Conservation (phyloP, 2,797 vertebrate genomes). For the Fundulus diaphanus region DNA sequence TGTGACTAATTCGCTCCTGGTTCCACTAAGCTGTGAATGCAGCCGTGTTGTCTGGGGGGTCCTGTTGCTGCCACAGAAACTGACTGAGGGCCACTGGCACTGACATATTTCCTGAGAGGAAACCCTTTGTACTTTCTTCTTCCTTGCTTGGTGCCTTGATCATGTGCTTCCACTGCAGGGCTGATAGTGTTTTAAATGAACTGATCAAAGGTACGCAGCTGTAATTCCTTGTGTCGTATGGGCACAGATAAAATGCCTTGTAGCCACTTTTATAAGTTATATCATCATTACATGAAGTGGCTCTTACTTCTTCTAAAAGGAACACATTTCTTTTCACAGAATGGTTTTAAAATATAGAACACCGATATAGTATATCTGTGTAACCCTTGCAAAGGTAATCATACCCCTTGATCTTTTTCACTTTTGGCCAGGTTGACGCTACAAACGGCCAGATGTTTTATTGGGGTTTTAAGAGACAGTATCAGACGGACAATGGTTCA, state of each 20-base stretch:
- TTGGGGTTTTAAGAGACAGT: conserved; percentile 10
- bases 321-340: conserved; percentile 2
- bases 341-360: conserved; percentile 45
- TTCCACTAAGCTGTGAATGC: neutral
- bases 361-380: neutral
- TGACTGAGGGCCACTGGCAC: conserved; percentile 30
- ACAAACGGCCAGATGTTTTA: neutral
- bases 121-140: conserved; percentile 65
- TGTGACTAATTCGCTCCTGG: conserved; percentile 14
- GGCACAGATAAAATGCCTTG: conserved; percentile 37
- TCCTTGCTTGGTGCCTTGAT: conserved; percentile 26
- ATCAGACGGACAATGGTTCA: neutral
- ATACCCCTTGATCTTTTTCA: neutral
- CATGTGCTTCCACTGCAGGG: conserved; percentile 34
- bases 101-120: conserved; percentile 33
- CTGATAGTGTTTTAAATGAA: conserved; percentile 36
- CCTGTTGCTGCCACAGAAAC: conserved; percentile 65
- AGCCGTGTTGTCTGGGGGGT: conserved; percentile 15
- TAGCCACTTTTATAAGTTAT: conserved; percentile 12
- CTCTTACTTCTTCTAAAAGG: conserved; percentile 1
- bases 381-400: neutral
- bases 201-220: conserved; percentile 27
- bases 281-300: no score
- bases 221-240: conserved; percentile 40
- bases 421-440: neutral